Evolutionary conservation across 2,797 vertebrate genomes (phyloP).

Genomic region (Crocidura indochinensis): DNA sequence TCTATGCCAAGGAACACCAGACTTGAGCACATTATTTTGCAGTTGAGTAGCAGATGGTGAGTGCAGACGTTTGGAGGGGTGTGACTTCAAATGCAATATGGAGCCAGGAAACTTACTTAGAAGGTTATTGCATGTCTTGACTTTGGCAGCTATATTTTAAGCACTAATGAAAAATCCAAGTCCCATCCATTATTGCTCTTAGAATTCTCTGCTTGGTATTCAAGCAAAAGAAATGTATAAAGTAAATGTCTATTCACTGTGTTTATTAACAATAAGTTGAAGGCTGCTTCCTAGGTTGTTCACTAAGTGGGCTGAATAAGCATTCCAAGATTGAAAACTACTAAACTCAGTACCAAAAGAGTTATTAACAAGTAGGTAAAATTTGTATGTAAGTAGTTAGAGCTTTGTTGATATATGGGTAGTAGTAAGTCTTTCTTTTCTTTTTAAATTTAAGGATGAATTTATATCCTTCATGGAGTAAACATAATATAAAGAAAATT

Average conservation of each 20-base stretch:
- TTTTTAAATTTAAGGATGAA: slow-evolving; percentile 53
- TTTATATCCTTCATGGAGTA: slow-evolving; percentile 53
- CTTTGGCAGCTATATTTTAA: slow-evolving; percentile 89
- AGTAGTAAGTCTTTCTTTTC: slow-evolving; percentile 38
- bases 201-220: slow-evolving; percentile 82
- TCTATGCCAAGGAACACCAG: slow-evolving; percentile 84
- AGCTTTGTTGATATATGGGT: slow-evolving; percentile 20
- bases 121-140: slow-evolving; percentile 87
- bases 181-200: slow-evolving; percentile 84
- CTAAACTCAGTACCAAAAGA: slow-evolving; percentile 23
- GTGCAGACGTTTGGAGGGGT: slow-evolving; percentile 85
- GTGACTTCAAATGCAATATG: slow-evolving; percentile 81
- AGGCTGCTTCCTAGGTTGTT: slow-evolving; percentile 56
- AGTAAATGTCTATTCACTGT: slow-evolving; percentile 48
- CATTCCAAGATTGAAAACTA: slow-evolving; percentile 63
- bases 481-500: slow-evolving; percentile 48
- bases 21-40: slow-evolving; percentile 82
- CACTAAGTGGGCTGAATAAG: slow-evolving; percentile 64
- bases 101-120: slow-evolving; percentile 88
- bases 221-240: slow-evolving; percentile 73
- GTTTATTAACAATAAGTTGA: slow-evolving; percentile 65
- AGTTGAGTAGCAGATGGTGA: slow-evolving; percentile 85
- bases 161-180: slow-evolving; percentile 77
- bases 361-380: slow-evolving; percentile 42
- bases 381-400: slow-evolving; percentile 19